These are phyloP conservation scores for Callochromis pleurospilus DNA, from an alignment of 2,113 vertebrate species.

Conservation along the genomic window DNA sequence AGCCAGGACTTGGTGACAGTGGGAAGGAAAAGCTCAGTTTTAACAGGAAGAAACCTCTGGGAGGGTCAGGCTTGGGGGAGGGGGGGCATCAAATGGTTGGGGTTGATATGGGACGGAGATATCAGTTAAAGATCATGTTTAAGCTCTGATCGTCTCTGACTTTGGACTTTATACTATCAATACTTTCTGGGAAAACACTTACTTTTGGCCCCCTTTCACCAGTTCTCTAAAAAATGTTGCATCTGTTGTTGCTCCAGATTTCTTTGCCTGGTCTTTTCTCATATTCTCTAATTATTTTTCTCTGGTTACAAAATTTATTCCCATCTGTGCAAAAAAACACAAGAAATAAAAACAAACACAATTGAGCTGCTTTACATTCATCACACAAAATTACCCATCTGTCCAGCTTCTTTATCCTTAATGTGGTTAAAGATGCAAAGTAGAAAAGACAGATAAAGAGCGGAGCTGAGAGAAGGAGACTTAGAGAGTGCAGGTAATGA, in stretches of 20 bases:
- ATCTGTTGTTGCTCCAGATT: neutral
- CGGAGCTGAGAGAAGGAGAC: neutral
- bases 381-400: neutral
- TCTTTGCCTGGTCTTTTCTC: neutral
- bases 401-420: neutral
- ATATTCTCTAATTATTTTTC: neutral
- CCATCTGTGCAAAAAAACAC: neutral
- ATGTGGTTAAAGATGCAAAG: constrained; percentile 3
- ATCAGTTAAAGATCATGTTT: neutral
- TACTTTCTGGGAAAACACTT: neutral
- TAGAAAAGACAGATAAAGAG: neutral
- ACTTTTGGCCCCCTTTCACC: neutral
- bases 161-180: neutral
- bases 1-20: neutral
- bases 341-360: neutral
- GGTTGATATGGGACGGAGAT: neutral
- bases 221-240: neutral
- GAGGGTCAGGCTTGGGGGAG: neutral
- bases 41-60: neutral
- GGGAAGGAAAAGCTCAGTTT: neutral
- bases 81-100: neutral
- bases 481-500: constrained; percentile 20
- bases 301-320: neutral
- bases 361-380: neutral
- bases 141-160: rapidly evolving